Base-by-base conservation (phyloP, 2,888 invertebrate species). In the Orchestes rusci region DNA sequence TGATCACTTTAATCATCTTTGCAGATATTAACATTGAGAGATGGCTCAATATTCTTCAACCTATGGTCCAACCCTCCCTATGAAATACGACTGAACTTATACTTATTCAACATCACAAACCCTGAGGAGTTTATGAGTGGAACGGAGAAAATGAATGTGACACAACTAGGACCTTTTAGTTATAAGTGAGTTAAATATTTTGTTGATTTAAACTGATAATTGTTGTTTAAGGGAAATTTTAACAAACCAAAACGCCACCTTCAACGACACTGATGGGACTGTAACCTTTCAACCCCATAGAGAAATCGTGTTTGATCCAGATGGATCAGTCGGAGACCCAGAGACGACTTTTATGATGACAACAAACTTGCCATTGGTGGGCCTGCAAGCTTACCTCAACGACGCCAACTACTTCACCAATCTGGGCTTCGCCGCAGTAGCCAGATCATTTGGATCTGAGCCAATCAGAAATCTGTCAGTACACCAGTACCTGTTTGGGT, bases 61-160 rank as follows among this genome's bases (percentile, higher is more conserved):
- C 56, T 83, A n/a, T 80, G 86, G 75, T 63, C 69, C 40, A 69
- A 73, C 2, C 85, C 86, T 12, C 78, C 82, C 0, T 70, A 82
- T 19, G 76, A 79, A 1, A 73, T 86, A 0, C 75, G 73, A 50
- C 62, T 86, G 3, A 77, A 76, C 23, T 72, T 81, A 0, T 86
- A 79, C 60, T 69, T 86, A 44, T 90, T 87, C 65, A 89, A 89
- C 60, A 74, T 89, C 38, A 88, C 88, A n/a, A 90, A 90, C 62
- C 66, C 75, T 2, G 76, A 79, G 7, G 74, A 73, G 33, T 89
- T 86, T 66, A 62, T 81, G 20, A 67, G 68, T 1, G 84, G 84
- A 1, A 64, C 70, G 37, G 81, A 70, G 40, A 86, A 84, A 54
- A 66, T 90, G 31, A 78, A 74, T 53, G 54, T 90, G 2, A 61